These are phyloP conservation scores for Gymnorhina tibicen DNA, from an alignment of 2,113 vertebrate genomes.

Conservation along the genomic window DNA sequence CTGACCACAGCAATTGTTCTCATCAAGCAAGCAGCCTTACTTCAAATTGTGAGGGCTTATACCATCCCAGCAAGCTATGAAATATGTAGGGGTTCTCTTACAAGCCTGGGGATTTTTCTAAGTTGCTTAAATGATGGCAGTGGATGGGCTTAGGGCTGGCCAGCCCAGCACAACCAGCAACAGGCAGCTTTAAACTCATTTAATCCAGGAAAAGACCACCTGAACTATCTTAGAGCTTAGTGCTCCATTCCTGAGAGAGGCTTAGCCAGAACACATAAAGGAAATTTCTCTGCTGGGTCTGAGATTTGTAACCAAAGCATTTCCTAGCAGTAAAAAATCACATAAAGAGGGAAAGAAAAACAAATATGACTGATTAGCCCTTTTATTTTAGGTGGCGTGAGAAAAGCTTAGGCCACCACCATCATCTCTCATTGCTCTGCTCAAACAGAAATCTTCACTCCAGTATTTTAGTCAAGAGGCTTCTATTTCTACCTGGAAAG, in stretches of 20 bases:
- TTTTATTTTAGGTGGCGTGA: accelerated
- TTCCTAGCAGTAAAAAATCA: not conserved
- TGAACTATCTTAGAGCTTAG: not conserved
- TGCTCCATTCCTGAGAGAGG: not conserved
- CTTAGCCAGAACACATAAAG: not conserved
- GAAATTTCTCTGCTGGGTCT: not conserved
- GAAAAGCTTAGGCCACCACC: not conserved
- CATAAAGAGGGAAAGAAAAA: not conserved
- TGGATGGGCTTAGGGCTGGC: not conserved
- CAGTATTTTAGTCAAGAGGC: not conserved
- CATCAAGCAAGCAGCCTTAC: not conserved
- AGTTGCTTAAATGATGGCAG: not conserved
- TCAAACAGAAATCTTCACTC: not conserved
- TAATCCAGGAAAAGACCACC: not conserved
- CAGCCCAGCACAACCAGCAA: not conserved
- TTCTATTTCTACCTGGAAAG: not conserved
- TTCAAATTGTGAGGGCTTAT: not conserved
- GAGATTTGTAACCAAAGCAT: not conserved
- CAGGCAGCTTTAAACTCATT: not conserved
- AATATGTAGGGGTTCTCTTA: not conserved
- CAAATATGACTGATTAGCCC: not conserved
- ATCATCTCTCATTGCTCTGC: not conserved
- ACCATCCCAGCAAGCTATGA: not conserved
- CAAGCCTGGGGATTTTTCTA: not conserved
- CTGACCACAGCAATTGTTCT: not conserved